Evolutionary conservation across 1,140 invertebrate genomes (phyloP).

Genomic region (Lepidotrigona ventralis): DNA sequence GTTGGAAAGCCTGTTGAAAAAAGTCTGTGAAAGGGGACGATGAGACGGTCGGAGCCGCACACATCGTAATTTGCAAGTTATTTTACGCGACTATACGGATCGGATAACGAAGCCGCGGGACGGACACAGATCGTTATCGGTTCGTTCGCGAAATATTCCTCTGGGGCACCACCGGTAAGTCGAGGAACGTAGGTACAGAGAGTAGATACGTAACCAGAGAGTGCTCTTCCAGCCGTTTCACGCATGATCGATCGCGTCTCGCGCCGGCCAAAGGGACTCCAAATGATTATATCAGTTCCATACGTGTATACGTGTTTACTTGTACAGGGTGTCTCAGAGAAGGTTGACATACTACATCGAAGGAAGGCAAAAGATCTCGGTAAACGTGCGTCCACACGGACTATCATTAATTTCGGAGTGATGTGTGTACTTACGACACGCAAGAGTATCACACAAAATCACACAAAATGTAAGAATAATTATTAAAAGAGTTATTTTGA

Average conservation of each 20-base stretch:
- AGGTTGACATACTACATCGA: background rate
- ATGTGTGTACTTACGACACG: no score
- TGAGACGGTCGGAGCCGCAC: slow-evolving; percentile 34
- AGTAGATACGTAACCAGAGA: slow-evolving; percentile 40
- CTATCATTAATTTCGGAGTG: background rate
- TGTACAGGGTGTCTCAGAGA: background rate
- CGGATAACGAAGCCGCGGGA: slow-evolving; percentile 61
- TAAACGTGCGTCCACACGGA: no score
- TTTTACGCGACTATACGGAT: slow-evolving; percentile 58
- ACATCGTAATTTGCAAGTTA: slow-evolving; percentile 64
- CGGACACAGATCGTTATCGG: slow-evolving; percentile 62
- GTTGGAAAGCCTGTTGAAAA: slow-evolving; percentile 37
- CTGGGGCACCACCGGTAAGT: slow-evolving; percentile 42
- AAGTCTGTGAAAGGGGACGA: slow-evolving; percentile 12
- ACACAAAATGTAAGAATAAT: no score
- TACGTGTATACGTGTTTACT: background rate
- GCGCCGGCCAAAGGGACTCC: slow-evolving; percentile 32
- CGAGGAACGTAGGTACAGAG: slow-evolving; percentile 29
- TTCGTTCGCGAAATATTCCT: slow-evolving; percentile 62
- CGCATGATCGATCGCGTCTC: slow-evolving; percentile 58
- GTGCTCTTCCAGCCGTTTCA: slow-evolving; percentile 55
- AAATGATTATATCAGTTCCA: slow-evolving; percentile 29
- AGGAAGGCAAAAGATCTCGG: rapidly evolving
- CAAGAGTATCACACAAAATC: no score
- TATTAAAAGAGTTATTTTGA: no score